Evolutionary conservation across 1,140 invertebrate genomes (phyloP), one percentile per base, ranked within the genome.

Genomic region (Helicoverpa zea): DNA sequence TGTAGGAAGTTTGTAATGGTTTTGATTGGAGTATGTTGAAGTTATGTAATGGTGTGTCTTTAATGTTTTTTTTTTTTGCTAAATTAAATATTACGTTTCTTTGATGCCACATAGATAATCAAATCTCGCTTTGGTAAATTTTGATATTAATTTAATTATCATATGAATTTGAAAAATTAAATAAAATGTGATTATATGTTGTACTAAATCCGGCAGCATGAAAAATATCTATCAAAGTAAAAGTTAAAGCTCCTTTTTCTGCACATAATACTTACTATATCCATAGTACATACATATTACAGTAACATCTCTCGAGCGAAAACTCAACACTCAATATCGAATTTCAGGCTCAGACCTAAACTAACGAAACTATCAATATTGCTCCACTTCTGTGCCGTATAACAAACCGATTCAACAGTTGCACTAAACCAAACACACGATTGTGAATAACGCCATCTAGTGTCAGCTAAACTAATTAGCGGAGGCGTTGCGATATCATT

Each of bases 401-500:
- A 79, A 81, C 72, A 75, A 61, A 68, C 73, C 80, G 52, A 79
- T 70, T 58, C 76, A 70, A 79, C 76, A 84, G 61, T 84, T 68
- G 79, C 51, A 84, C 74, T 66, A 56, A 11, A 68, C 64, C 47
- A 47, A 79, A 83, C 86, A 81, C 89, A 89, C 86, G 86, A 88
- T 85, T 88, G 72, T 70, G 64, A 89, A 89, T 91, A 87, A 61
- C 84, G 84, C 84, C 80, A 88, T 87, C 86, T 89, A 83, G 82
- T 80, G 79, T 61, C 84, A 72, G 29, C 68, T 94, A 94, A 94
- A 90, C 85, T 86, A 93, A 94, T 94, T 92, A 91, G 77, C 70
- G 83, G 80, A 83, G 79, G 81, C 85, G 82, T 87, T 88, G 85
- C 89, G 85, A 90, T 91, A 89, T 92, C 88, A 92, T 94, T 94